Evolutionary conservation across 2,113 vertebrate genomes (phyloP).

Genomic region (Odontophorus gujanensis): DNA sequence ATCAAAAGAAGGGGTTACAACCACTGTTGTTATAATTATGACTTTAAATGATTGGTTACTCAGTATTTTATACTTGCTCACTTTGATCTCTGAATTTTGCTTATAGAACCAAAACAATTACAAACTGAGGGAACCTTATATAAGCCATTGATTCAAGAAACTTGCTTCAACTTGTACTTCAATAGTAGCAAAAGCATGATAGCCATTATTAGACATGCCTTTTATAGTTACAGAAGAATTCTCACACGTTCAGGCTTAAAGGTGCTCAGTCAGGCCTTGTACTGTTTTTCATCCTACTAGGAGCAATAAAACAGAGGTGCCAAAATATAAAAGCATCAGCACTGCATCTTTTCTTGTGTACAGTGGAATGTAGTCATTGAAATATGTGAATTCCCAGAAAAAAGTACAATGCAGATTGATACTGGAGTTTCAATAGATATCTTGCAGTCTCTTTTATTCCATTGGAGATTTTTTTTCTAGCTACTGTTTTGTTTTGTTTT

Average conservation of each 20-base stretch:
- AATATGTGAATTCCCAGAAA: not conserved
- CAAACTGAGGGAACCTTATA: not conserved
- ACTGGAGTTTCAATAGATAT: not conserved
- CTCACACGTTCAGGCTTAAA: not conserved
- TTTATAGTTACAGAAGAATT: slow-evolving; percentile 44
- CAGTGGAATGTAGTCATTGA: not conserved
- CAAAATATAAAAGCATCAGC: not conserved
- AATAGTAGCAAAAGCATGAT: not conserved
- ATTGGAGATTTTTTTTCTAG: not conserved
- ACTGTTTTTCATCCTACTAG: not conserved
- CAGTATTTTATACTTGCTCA: not conserved
- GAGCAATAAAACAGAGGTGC: not conserved
- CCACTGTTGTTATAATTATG: not conserved
- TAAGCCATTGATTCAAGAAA: not conserved
- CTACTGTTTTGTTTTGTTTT: not conserved
- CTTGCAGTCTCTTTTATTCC: not conserved
- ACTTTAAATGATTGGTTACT: not conserved
- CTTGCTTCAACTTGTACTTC: slow-evolving; percentile 51
- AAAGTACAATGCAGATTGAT: not conserved
- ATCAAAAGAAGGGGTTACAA: not conserved
- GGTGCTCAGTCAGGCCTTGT: slow-evolving; percentile 14
- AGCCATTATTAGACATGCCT: not conserved
- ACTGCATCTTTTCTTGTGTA: not conserved
- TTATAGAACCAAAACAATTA: not conserved
- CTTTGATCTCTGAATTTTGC: not conserved